These are phyloP conservation scores for Odontamblyopus lacepedii DNA, from an alignment of 2,797 vertebrate species.

Conservation along the genomic window DNA sequence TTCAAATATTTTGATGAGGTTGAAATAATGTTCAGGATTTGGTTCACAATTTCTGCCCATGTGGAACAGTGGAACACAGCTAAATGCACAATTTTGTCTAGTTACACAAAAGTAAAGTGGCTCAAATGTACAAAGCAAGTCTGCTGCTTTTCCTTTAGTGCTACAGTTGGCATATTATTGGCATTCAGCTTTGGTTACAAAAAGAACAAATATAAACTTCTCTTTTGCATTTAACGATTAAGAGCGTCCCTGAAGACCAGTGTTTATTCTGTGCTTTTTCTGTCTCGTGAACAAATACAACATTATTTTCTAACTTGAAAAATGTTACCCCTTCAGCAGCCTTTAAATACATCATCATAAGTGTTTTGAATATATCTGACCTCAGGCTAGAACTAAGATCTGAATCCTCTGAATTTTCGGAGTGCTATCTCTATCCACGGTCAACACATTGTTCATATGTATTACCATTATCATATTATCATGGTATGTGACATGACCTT, in stretches of 20 bases:
- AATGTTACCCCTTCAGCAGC: neutral
- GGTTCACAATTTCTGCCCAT: neutral
- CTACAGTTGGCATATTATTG: neutral
- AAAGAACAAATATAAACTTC: neutral
- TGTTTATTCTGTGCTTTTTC: neutral
- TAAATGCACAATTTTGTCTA: neutral
- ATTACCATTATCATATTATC: neutral
- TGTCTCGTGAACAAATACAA: neutral
- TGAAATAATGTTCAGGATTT: neutral
- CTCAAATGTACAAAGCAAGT: neutral
- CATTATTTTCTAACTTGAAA: neutral
- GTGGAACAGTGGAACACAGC: neutral
- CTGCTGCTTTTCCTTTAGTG: neutral
- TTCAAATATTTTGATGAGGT: too few species aligned
- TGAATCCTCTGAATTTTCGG: too few species aligned
- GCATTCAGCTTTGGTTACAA: neutral
- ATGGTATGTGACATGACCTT: neutral
- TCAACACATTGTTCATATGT: too few species aligned
- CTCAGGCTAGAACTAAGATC: neutral
- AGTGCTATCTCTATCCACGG: too few species aligned
- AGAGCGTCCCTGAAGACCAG: conserved; percentile 4
- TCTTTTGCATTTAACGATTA: neutral
- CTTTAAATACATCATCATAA: neutral
- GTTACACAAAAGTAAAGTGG: neutral
- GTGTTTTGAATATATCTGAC: neutral